phyloP scores from a whole-genome alignment of 2,797 vertebrate genomes.

The Manis crassicaudata region DNA sequence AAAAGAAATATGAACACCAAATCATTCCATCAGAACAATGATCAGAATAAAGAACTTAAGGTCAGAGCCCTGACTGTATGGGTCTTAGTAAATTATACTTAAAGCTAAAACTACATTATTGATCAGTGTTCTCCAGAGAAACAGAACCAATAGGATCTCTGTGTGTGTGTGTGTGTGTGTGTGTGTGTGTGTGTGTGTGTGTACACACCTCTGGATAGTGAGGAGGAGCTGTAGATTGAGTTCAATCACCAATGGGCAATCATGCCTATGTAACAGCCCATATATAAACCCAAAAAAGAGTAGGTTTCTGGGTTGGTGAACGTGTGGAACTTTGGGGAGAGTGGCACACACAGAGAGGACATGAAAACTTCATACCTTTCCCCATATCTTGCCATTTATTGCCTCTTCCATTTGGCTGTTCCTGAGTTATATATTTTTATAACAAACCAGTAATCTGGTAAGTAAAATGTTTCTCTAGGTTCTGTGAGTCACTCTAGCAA shows the following conservation, averaged over 20 bases:
- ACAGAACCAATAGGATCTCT: neutral
- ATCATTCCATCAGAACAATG: neutral
- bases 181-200: too few relatives aligned
- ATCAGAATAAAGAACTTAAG: neutral
- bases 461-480: neutral
- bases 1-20: neutral
- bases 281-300: neutral
- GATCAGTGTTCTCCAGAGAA: neutral
- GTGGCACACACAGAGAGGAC: neutral
- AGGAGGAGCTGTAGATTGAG: neutral
- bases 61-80: neutral
- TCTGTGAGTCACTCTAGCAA: neutral
- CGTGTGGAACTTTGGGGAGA: neutral
- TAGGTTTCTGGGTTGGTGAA: neutral
- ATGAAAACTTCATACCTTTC: neutral
- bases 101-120: neutral
- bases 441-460: neutral
- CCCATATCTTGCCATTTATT: neutral
- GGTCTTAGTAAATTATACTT: neutral
- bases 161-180: too few relatives aligned
- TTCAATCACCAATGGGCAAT: neutral
- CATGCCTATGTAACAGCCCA: neutral
- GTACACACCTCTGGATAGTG: neutral
- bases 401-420: neutral
- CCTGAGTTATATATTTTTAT: neutral